Evolutionary conservation across 2,113 vertebrate genomes (phyloP), one percentile per base, ranked within the genome.

Genomic region (Lepus americanus): DNA sequence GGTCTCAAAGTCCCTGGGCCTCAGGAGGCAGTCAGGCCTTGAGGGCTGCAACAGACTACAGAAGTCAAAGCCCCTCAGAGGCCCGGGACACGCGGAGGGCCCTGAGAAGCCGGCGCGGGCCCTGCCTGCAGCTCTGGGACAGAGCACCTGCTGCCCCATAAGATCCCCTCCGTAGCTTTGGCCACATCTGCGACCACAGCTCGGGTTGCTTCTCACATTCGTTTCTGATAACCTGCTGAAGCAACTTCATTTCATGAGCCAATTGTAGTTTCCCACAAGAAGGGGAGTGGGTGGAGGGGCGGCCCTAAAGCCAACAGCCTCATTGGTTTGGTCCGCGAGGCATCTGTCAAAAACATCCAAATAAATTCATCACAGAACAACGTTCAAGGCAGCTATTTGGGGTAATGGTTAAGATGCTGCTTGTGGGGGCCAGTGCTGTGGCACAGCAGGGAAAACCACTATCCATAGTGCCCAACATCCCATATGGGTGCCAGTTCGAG

Each of bases 281-380:
- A 91, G 0, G 55, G 55, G 13, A 7, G 44, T 11, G 22, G 22
- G 13, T 22, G 17, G 10, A 29, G 29, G 29, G 23, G 22, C 19
- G 17, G 16, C 94, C 70, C 51, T 53, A 85, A 59, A 79, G 39
- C 79, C 86, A 33, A 66, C 74, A 80, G 51, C 59, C 25, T 78
- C 59, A 87, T 33, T 92, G 66, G 66, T 64, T 72, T 70, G 8
- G 19, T 13, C 6, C 23, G 36, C 25, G 53, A 31, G 6, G 22
- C 20, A 63, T 51, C 85, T 90, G 81, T 85, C 82, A 84, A 87
- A 89, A 84, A 86, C 9, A 59, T 87, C 80, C 77, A 88, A 72
- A 73, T 22, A 66, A 87, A 90, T 59, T 89, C 55, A 87, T 69
- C 79, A 59, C 39, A 77, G 90, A 49, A 73, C 49, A 67, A 1